Evolutionary conservation across 2,888 invertebrate species (phyloP), one percentile per base, ranked within the genome.

Genomic region (Pseudeuparius sepicola): DNA sequence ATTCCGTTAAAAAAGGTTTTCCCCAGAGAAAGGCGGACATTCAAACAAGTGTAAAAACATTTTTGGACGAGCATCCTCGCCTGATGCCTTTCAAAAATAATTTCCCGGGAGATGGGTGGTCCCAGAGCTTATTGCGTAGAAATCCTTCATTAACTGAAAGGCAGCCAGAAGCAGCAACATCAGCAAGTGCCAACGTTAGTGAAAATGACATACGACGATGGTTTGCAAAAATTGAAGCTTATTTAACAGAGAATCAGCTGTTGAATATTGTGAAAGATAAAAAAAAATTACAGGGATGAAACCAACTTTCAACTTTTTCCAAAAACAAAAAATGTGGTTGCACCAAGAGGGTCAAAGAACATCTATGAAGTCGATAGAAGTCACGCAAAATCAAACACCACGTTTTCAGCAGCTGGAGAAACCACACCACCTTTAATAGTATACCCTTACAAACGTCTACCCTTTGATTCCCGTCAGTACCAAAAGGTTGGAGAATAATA

Each of bases 311-410:
- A 40, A 11, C 24, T 51, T 10, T 53, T 47, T 36, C 46, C 52
- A 11, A 52, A 54, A 39, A 44, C 36, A 34, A 42, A 45, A 12
- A 43, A 33, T 34, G 49, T 51, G 7, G 24, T 50, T 16, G 51
- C 47, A 14, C 34, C 42, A 36, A 50, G 27, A 40, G 40, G 44
- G 12, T 40, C 45, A 24, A 51, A 29, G 44, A 55, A 59, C 40
- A 52, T 62, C 1, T 59, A 61, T 40, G 54, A 60, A 44, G 47
- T 61, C 14, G 59, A 57, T 28, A 50, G 53, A 23, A 51, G 54
- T 7, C 42, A 40, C 13, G 45, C 52, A 6, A 63, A 62, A 48
- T 42, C 48, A 3, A 51, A 49, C 12, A 41, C 61, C 13, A 60
- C 59, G 7, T 60, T 59, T 1, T 60, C 60, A 49, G 43, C 50